These are phyloP conservation scores for Bombus difficillimus DNA, from an alignment of 1,140 invertebrate genomes.

Conservation along the genomic window DNA sequence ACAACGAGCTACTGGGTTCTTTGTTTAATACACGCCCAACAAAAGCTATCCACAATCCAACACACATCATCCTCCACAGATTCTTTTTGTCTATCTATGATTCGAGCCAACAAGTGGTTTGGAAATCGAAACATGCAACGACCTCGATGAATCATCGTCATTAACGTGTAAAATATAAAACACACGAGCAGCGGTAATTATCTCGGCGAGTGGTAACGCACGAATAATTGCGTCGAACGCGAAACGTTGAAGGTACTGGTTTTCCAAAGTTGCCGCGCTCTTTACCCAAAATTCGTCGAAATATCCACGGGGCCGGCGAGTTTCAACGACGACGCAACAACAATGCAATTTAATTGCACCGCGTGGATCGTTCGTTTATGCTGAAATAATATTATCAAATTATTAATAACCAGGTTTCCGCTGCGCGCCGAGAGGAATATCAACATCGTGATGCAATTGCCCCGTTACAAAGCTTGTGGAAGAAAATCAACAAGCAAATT, in stretches of 20 bases:
- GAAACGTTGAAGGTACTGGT: not conserved
- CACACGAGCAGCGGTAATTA: not conserved
- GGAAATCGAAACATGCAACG: not conserved
- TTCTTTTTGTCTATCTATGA: not conserved
- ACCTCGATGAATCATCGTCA: not conserved
- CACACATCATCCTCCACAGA: too few species aligned
- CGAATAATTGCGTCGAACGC: constrained; percentile 16
- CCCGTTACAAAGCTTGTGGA: not conserved
- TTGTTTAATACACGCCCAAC: too few species aligned
- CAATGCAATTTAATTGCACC: constrained; percentile 33
- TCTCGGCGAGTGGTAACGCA: not conserved
- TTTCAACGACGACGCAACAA: constrained; percentile 2
- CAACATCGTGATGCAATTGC: constrained; percentile 15
- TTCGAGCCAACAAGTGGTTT: not conserved
- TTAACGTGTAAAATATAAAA: constrained; percentile 20
- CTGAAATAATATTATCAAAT: constrained; percentile 34
- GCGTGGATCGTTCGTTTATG: constrained; percentile 14
- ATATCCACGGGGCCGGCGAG: not conserved
- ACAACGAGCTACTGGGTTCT: too few species aligned
- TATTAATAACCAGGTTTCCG: constrained; percentile 4
- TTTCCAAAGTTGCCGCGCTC: not conserved
- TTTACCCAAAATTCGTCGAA: not conserved
- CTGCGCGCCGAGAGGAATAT: not conserved
- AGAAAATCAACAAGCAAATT: constrained; percentile 11
- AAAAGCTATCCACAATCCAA: too few species aligned